These are phyloP conservation scores for Tachuris rubrigastra DNA, from an alignment of 2,113 vertebrate genomes.

Conservation along the genomic window DNA sequence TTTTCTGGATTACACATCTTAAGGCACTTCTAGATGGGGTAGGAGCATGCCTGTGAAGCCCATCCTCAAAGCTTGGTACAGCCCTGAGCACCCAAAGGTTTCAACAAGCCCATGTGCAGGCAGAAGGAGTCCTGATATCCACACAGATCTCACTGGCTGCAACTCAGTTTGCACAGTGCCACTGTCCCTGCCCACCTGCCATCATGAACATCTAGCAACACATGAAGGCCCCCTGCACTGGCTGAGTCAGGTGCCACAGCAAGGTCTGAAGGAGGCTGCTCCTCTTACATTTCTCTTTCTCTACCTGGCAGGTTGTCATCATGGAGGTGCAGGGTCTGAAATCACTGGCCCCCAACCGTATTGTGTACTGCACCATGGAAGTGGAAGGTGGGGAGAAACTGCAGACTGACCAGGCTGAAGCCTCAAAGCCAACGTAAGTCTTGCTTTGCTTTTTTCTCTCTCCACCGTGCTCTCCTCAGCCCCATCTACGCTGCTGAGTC, in stretches of 20 bases:
- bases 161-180: not conserved
- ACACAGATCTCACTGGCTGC: not conserved
- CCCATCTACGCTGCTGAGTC: not conserved
- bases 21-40: not conserved
- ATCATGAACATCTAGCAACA: not conserved
- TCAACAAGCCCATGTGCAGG: not conserved
- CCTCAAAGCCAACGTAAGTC: constrained; percentile 96
- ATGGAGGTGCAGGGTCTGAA: constrained; percentile 97
- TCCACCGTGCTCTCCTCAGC: not conserved
- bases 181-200: not conserved
- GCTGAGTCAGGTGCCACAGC: not conserved
- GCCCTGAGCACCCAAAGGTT: not conserved
- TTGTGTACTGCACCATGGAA: constrained; percentile 99
- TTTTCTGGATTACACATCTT: not conserved
- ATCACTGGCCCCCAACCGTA: constrained; percentile 95
- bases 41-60: not conserved
- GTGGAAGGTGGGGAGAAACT: constrained; percentile 98
- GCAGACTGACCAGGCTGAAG: constrained; percentile 97
- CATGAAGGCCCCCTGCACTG: accelerated
- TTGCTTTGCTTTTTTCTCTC: not conserved
- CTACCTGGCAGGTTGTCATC: constrained; percentile 88
- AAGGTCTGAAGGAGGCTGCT: not conserved
- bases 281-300: not conserved
- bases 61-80: not conserved
- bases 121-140: not conserved